These are phyloP conservation scores for Fopius arisanus DNA, from an alignment of 1,140 invertebrate species.

Conservation along the genomic window DNA sequence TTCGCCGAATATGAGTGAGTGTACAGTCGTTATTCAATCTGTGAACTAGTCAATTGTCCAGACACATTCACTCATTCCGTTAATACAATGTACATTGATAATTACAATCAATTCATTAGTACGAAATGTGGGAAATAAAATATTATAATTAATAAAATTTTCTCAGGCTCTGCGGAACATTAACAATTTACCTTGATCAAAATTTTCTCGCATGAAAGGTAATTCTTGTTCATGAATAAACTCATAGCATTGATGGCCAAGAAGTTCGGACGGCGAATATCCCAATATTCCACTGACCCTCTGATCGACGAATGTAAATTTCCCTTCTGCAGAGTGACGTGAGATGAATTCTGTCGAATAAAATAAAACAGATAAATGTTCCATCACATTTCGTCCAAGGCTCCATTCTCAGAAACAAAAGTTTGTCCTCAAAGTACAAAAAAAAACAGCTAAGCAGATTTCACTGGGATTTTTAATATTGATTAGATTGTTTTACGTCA, in stretches of 20 bases:
- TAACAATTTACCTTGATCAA: slow-evolving; percentile 84
- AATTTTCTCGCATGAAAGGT: slow-evolving; percentile 96
- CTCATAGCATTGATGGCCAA: slow-evolving; percentile 95
- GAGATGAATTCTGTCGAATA: slow-evolving; percentile 86
- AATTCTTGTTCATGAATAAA: slow-evolving; percentile 97
- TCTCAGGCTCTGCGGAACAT: no score
- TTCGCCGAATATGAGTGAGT: no score
- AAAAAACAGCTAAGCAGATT: no score
- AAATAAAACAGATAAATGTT: slow-evolving; percentile 17
- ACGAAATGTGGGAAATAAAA: no score
- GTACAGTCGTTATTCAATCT: no score
- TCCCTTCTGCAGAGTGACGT: slow-evolving; percentile 92
- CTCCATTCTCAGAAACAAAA: neutral
- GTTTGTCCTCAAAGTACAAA: slow-evolving; percentile 5
- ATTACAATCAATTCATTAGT: no score
- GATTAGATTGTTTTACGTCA: no score
- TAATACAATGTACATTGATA: no score
- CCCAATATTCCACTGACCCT: slow-evolving; percentile 89
- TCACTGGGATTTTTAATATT: no score
- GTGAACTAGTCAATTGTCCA: no score
- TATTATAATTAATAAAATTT: no score
- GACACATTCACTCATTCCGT: no score
- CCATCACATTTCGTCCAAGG: neutral
- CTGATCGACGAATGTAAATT: slow-evolving; percentile 98
- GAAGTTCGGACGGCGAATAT: slow-evolving; percentile 91